These are phyloP conservation scores for Natrix natrix DNA, from an alignment of 2,797 vertebrate species.

Conservation along the genomic window DNA sequence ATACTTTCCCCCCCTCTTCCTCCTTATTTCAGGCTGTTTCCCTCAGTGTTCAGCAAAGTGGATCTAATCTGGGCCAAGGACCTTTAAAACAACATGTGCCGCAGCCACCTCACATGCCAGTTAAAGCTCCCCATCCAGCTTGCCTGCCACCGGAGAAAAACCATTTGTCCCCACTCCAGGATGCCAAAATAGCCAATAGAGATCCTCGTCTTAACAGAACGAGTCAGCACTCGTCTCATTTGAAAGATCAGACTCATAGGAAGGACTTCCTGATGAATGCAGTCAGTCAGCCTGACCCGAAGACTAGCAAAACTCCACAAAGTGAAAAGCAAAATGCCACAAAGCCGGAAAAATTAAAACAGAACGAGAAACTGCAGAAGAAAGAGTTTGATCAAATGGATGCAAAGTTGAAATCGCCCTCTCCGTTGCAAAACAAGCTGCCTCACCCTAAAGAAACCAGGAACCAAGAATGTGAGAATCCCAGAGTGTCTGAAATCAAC, in stretches of 20 bases:
- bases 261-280: slow-evolving; percentile 73
- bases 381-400: slow-evolving; percentile 76
- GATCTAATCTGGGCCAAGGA: slow-evolving; percentile 69
- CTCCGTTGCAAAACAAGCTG: slow-evolving; percentile 80
- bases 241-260: slow-evolving; percentile 81
- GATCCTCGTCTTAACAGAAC: slow-evolving; percentile 90
- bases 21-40: slow-evolving; percentile 80
- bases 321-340: slow-evolving; percentile 73
- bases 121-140: slow-evolving; percentile 70
- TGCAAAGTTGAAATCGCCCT: slow-evolving; percentile 82
- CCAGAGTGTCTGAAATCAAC: slow-evolving; percentile 73
- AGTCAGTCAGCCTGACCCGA: slow-evolving; percentile 71
- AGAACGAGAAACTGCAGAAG: slow-evolving; percentile 75
- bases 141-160: slow-evolving; percentile 71
- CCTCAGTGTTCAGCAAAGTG: slow-evolving; percentile 77
- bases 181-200: slow-evolving; percentile 81
- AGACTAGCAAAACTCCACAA: slow-evolving; percentile 65
- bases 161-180: slow-evolving; percentile 71
- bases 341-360: slow-evolving; percentile 79
- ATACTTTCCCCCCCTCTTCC: slow-evolving; percentile 2
- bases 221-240: slow-evolving; percentile 69
- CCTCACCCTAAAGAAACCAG: slow-evolving; percentile 74
- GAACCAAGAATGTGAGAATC: slow-evolving; percentile 73
- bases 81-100: slow-evolving; percentile 68
- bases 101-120: slow-evolving; percentile 59